Conservation (phyloP, 2,113 vertebrate species). For the Sinocyclocheilus anshuiensis region DNA sequence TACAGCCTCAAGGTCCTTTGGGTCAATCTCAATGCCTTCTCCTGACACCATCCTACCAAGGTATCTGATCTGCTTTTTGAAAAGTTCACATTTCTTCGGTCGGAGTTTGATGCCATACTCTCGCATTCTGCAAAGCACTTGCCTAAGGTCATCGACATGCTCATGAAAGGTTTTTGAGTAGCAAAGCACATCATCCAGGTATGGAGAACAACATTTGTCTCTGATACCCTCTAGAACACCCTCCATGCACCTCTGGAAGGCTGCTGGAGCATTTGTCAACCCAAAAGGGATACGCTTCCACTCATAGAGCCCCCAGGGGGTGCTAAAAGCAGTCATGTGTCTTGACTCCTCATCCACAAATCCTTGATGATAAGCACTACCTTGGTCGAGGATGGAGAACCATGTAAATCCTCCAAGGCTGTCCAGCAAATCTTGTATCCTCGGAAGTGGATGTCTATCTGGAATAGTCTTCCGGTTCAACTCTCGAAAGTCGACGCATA, state of each 20-base stretch:
- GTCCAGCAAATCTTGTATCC: slow-evolving; percentile 7
- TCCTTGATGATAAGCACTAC: no score
- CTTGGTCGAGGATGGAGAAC: no score
- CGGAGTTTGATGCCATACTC: slow-evolving; percentile 39
- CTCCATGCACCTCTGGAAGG: slow-evolving; percentile 2
- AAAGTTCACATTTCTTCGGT: slow-evolving; percentile 26
- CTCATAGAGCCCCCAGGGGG: no score
- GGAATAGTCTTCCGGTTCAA: slow-evolving; percentile 12
- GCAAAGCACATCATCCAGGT: slow-evolving; percentile 38
- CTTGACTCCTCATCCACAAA: no score
- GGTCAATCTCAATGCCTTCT: slow-evolving; percentile 43
- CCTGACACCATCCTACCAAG: slow-evolving; percentile 40
- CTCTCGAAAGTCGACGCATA: neutral
- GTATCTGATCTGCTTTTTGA: slow-evolving; percentile 14
- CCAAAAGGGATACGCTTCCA: no score
- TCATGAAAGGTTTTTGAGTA: slow-evolving; percentile 18
- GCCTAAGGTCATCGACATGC: slow-evolving; percentile 5
- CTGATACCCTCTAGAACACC: neutral
- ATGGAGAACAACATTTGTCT: slow-evolving; percentile 18
- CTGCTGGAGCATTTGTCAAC: neutral
- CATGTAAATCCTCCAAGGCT: no score
- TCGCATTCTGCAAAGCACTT: neutral
- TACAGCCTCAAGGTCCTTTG: slow-evolving; percentile 26
- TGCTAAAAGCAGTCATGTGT: no score
- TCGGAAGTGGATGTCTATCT: neutral